Evolutionary conservation across 2,888 invertebrate genomes (phyloP), one percentile per base, ranked within the genome.

Genomic region (Thereva nobilitata): DNA sequence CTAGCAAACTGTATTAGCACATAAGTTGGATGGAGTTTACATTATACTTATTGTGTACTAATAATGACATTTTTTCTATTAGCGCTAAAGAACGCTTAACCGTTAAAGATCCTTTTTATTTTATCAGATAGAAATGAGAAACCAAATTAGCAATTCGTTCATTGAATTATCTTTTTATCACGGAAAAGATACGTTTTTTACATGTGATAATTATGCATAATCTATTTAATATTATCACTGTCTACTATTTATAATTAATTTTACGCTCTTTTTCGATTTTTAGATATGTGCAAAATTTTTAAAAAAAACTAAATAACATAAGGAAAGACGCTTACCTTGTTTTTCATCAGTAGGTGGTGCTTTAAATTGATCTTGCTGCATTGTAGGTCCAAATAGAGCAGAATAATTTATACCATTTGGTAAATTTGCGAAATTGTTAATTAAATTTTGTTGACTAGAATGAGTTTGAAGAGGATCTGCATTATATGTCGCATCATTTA

Each of bases 391-490:
- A 9, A 40, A 6, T 35, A 40, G n/a, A 6, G 50, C 23, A 42
- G 59, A 38, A 9, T 9, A 12, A 50, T 61, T 61, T 34, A 50
- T 41, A 41, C 47, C 40, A 50, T 38, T 38, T 9, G 61, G 50
- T 49, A 34, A 23, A 40, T 12, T 23, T 37, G 49, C 50, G n/a
- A 40, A 23, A 41, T 50, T 49, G n/a, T 50, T 50, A 34, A 50
- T 49, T 9, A 50, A 23, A 40, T 45, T 50, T 50, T 61, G 61
- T 9, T 61, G 61, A 61, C 61, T 61, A 61, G 61, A 61, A 61
- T 61, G 49, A 35, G 50, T 50, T 34, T 23, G 40, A 23, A 61
- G 61, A 40, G 61, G 61, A 35, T 61, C 61, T 61, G 61, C 41
- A 9, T 45, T 10, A 42, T 42, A 41, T 41, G 34, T 50, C 10